These are phyloP conservation scores for Actinia equina DNA, from an alignment of 64 coral and sea anemone species.

Conservation along the genomic window DNA sequence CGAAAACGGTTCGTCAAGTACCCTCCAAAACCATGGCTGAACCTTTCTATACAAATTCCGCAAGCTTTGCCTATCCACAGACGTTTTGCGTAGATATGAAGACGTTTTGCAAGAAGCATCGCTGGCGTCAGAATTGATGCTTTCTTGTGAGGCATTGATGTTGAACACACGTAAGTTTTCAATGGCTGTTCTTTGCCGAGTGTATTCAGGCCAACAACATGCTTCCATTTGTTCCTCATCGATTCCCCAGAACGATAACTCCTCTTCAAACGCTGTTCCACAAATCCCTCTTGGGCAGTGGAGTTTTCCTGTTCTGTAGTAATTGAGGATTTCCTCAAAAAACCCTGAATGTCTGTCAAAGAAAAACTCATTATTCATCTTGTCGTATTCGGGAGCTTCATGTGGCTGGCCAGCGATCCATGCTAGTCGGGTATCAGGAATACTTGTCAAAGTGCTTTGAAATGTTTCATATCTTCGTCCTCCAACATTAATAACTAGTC, in stretches of 20 bases:
- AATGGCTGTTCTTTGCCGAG: constrained; percentile 57
- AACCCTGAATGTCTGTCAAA: constrained; percentile 62
- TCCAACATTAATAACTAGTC: constrained; percentile 55
- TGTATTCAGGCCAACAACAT: constrained; percentile 67
- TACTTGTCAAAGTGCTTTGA: constrained; percentile 52
- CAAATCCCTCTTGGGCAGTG: constrained; percentile 67
- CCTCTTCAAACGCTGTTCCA: constrained; percentile 54
- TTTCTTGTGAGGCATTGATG: constrained; percentile 28
- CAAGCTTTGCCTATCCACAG: background rate
- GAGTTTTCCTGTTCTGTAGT: constrained; percentile 60
- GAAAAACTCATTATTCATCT: constrained; percentile 51
- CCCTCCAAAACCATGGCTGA: constrained; percentile 42
- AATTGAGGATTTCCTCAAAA: constrained; percentile 72
- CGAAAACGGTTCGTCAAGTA: constrained; percentile 59
- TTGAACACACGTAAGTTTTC: constrained; percentile 52
- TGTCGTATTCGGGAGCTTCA: constrained; percentile 56
- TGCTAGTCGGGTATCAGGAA: constrained; percentile 55
- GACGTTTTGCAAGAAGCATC: background rate
- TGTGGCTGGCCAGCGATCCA: constrained; percentile 46
- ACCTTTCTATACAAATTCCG: constrained; percentile 22
- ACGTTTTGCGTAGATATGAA: constrained; percentile 10
- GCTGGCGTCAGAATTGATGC: constrained; percentile 23
- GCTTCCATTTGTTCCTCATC: constrained; percentile 70
- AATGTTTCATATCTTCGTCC: constrained; percentile 57
- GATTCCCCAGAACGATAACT: constrained; percentile 71